Percentiles rank a stretch among this genome's conserved stretches.
phyloP scores from a whole-genome alignment of 2,797 vertebrate species.

The Schizothorax lantsangensis region DNA sequence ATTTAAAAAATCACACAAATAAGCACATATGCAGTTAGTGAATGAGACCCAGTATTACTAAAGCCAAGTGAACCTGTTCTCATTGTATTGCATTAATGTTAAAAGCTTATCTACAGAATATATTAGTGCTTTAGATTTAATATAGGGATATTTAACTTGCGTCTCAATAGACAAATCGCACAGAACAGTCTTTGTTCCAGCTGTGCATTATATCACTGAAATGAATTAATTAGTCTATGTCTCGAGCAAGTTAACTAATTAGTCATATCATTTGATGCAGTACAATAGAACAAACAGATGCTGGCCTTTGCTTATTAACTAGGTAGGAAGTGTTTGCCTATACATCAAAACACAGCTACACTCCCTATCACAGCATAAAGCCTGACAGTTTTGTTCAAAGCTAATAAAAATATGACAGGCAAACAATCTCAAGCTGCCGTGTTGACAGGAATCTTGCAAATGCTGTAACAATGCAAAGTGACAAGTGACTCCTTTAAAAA shows the following conservation, averaged over 20 bases:
- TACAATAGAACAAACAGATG: conserved; percentile 32
- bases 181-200: neutral
- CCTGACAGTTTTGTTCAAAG: conserved; percentile 43
- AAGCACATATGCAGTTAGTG: neutral
- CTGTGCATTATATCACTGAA: conserved; percentile 1
- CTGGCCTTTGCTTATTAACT: conserved; percentile 29
- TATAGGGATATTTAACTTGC: neutral
- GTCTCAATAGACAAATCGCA: neutral
- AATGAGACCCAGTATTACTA: neutral
- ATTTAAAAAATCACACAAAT: neutral
- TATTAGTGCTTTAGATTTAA: neutral
- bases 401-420: conserved; percentile 36
- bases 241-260: conserved; percentile 27
- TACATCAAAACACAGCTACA: conserved; percentile 6
- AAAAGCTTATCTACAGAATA: neutral
- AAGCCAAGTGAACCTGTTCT: neutral
- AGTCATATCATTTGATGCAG: conserved; percentile 12
- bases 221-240: conserved; percentile 20
- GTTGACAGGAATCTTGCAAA: conserved; percentile 13
- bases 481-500: neutral
- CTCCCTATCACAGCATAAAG: neutral
- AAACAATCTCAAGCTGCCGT: conserved; percentile 27
- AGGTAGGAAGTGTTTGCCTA: conserved; percentile 17
- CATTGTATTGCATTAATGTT: too few species aligned
- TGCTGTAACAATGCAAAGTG: conserved; percentile 32